These are phyloP conservation scores for Prionace glauca DNA, from an alignment of 2,797 vertebrate genomes.

Conservation along the genomic window DNA sequence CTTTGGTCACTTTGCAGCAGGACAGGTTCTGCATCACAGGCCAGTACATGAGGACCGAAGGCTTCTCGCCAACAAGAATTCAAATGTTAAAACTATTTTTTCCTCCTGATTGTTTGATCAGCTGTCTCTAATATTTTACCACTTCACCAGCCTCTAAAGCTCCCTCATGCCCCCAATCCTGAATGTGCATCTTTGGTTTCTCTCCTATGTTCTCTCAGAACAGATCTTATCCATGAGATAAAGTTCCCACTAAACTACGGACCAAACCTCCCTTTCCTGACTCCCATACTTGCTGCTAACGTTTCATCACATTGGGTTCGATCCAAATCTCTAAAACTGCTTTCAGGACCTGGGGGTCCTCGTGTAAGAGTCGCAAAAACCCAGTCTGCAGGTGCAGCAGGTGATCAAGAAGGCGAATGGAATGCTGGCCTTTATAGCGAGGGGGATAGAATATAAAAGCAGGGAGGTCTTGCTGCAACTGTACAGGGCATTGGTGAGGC, in stretches of 20 bases:
- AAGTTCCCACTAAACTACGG: neutral
- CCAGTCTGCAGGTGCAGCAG: too few species aligned
- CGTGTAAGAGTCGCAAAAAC: too few species aligned
- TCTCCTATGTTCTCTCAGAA: neutral
- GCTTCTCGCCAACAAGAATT: neutral
- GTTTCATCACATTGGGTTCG: neutral
- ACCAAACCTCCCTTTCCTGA: neutral
- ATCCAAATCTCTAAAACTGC: neutral
- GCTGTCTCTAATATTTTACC: neutral
- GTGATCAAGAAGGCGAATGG: too few species aligned
- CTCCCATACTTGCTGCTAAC: neutral
- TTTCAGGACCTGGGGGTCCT: too few species aligned
- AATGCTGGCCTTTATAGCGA: too few species aligned
- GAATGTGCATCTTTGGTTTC: neutral
- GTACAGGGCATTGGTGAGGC: too few species aligned
- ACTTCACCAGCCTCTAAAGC: neutral
- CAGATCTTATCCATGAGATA: neutral
- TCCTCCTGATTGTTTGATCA: neutral
- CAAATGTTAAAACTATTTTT: neutral
- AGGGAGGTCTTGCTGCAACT: too few species aligned
- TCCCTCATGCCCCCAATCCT: too few species aligned
- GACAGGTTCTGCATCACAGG: neutral
- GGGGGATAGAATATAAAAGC: too few species aligned
- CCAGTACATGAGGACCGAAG: neutral
- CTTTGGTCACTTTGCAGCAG: neutral